Base-by-base conservation (phyloP, 2,888 invertebrate species). In the Chirona hameri region DNA sequence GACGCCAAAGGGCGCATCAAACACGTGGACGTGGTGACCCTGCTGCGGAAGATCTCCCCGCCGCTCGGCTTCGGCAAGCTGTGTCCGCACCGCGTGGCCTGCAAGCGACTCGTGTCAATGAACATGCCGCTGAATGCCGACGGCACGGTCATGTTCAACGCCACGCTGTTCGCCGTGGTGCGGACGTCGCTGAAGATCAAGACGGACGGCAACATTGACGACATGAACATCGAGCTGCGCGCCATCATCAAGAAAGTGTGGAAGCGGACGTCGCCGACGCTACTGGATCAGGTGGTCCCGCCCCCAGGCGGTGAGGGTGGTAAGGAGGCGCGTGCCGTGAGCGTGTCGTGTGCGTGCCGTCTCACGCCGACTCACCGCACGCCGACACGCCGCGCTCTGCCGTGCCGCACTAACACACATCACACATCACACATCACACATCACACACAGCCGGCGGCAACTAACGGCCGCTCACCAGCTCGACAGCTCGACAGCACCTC, bases 1-100 rank as follows among this genome's bases (percentile, higher is more conserved):
- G 99, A 99, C 88, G 99, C 99, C 0, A 99, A 98, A 91, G 99
- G 98, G 83, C 92, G 98, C 27, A 99, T 99, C 87, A 99, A 99
- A 90, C 99, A 99, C 91, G 91, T 99, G 88, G 99, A 99, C 89
- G 99, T 99, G 85, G 99, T 99, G 82, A 99, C 99, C 39, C 90
- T 99, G 85, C 91, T 99, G 86, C 91, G 99, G 85, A 99, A 99
- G 91, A 99, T 99, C 86, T 99, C 98, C 83, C 99, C 99, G 82
- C 99, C 99, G 0, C 90, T 99, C 86, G 99, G 99, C 86, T 99
- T 99, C 88, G 99, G 99, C 85, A 99, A 99, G 90, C 90, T 99
- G 39, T 99, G 99, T 89, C 99, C 99, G 0, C 99, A 99, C 90
- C 92, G 99, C 86, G 96, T 99, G 87, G 99, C 99, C 79, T 99